Percentiles rank a stretch among this genome's conserved stretches.
These are phyloP conservation scores for Zeus faber DNA, from an alignment of 2,113 vertebrate species.

Conservation along the genomic window DNA sequence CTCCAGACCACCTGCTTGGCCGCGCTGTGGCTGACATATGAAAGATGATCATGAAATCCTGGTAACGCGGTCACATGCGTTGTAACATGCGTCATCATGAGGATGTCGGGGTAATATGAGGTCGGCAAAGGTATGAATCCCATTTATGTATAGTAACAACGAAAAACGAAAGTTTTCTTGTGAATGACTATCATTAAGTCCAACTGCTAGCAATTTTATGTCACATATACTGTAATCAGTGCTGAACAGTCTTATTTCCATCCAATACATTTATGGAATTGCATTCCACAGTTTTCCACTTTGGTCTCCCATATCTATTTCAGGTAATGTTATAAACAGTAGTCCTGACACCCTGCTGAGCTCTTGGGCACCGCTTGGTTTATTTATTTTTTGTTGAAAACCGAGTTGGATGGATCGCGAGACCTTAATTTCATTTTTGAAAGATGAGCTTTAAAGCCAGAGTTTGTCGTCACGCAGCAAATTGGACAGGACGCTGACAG, in stretches of 20 bases:
- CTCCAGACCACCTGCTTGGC: slow-evolving; percentile 60
- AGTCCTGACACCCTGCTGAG: slow-evolving; percentile 10
- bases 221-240: slow-evolving; percentile 1
- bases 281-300: not conserved
- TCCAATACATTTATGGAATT: not conserved
- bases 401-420: slow-evolving; percentile 3
- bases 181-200: not conserved
- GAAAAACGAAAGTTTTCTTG: slow-evolving; percentile 6
- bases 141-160: not conserved
- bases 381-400: slow-evolving; percentile 13
- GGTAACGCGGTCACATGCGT: slow-evolving; percentile 46
- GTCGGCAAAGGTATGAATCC: no score
- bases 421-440: slow-evolving; percentile 7
- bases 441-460: slow-evolving; percentile 21
- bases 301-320: no score
- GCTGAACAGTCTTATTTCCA: no score
- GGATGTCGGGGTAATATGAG: no score
- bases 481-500: slow-evolving; percentile 32
- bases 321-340: not conserved
- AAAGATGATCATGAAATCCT: slow-evolving; percentile 39
- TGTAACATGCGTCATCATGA: slow-evolving; percentile 42
- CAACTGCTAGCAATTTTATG: not conserved
- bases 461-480: slow-evolving; percentile 11
- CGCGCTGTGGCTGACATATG: slow-evolving; percentile 35
- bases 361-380: slow-evolving; percentile 3